These are phyloP conservation scores for Petrocephalus schoutedeni DNA, from an alignment of 2,797 vertebrate species.

Conservation along the genomic window DNA sequence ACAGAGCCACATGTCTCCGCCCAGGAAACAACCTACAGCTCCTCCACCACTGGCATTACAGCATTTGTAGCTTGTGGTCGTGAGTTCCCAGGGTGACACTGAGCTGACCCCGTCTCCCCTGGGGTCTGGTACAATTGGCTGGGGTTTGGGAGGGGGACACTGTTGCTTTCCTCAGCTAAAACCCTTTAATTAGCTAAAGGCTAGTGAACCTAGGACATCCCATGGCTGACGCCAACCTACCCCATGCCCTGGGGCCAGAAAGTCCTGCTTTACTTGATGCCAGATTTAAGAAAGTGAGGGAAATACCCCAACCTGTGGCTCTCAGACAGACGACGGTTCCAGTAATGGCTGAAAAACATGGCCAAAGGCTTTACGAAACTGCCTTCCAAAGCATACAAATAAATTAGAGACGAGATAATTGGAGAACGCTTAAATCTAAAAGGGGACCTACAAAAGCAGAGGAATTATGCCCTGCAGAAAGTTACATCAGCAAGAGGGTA, in stretches of 20 bases:
- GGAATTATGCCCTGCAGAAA: slow-evolving; percentile 48
- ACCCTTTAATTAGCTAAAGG: slow-evolving; percentile 18
- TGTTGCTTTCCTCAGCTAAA: not conserved
- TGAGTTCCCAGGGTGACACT: slow-evolving; percentile 19
- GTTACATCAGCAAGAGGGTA: slow-evolving; percentile 44
- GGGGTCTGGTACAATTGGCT: not conserved
- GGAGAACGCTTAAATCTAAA: slow-evolving; percentile 40
- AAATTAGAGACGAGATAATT: slow-evolving; percentile 52
- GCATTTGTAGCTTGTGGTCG: slow-evolving; percentile 18
- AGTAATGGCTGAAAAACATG: not conserved
- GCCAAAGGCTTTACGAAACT: not conserved
- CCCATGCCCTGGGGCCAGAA: not conserved
- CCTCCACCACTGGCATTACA: slow-evolving; percentile 14
- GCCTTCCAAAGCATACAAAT: slow-evolving; percentile 36
- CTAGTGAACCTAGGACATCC: not conserved
- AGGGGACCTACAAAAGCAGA: slow-evolving; percentile 45
- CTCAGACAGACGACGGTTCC: not conserved
- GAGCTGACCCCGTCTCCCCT: slow-evolving; percentile 16
- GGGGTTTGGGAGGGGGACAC: not conserved
- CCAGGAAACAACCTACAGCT: slow-evolving; percentile 20
- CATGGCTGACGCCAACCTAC: not conserved
- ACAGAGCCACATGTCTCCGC: not conserved
- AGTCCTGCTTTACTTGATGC: not conserved
- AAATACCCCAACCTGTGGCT: not conserved
- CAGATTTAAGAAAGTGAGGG: not conserved